Evolutionary conservation across 2,888 invertebrate species (phyloP).

Genomic region (Subacronicta megacephala): DNA sequence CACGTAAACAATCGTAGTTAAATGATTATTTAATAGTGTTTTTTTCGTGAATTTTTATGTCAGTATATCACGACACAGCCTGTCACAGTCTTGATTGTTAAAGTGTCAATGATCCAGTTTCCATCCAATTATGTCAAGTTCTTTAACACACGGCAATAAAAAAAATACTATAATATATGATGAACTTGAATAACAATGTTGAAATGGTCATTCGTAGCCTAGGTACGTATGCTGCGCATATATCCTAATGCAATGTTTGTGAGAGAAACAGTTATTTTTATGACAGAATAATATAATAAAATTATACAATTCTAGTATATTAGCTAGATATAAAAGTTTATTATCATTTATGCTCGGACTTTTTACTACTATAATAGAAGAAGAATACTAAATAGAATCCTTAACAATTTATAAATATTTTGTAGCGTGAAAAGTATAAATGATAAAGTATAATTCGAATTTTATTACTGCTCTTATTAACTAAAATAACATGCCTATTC

Average conservation of each 20-base stretch:
- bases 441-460: no score
- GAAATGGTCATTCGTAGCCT: conserved; percentile 41
- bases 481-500: no score
- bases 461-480: no score
- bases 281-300: background rate
- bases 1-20: conserved; percentile 26
- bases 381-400: background rate
- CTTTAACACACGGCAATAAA: conserved; percentile 51
- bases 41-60: conserved; percentile 24
- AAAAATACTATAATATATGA: conserved; percentile 35
- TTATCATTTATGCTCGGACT: background rate
- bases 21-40: conserved; percentile 18
- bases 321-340: background rate
- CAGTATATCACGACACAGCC: conserved; percentile 19
- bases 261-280: conserved; percentile 7
- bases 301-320: no score
- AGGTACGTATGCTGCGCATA: conserved; percentile 22
- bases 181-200: conserved; percentile 51
- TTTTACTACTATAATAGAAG: no score
- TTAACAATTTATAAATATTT: background rate
- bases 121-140: conserved; percentile 59
- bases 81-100: conserved; percentile 15
- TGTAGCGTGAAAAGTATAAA: background rate
- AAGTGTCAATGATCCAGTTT: conserved; percentile 56
- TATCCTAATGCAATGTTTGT: conserved; percentile 25